phyloP scores from a whole-genome alignment of 2,888 invertebrate species.

The Pseudococcus longispinus region DNA sequence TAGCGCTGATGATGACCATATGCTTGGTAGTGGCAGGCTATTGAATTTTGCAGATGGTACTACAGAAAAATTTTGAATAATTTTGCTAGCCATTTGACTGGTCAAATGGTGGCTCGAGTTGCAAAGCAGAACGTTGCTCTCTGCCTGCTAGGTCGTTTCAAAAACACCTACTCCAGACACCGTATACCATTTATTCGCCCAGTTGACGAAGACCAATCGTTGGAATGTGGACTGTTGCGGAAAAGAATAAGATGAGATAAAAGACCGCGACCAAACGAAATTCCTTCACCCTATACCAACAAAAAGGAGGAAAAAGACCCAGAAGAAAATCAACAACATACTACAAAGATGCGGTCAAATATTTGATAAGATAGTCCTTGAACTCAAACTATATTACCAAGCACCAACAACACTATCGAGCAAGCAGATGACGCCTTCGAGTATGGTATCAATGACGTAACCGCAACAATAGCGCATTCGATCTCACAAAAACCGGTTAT shows the following conservation, averaged over 20 bases:
- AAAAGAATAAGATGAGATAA: background rate
- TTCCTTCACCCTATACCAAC: background rate
- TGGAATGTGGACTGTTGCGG: background rate
- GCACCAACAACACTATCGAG: conserved; percentile 1
- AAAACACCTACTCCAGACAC: no score
- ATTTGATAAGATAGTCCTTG: conserved; percentile 33
- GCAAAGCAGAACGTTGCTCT: no score
- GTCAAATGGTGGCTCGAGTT: no score
- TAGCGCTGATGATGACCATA: background rate
- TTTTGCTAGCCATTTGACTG: no score
- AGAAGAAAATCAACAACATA: background rate
- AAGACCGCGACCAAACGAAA: background rate
- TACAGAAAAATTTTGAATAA: no score
- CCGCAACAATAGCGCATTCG: conserved; percentile 32
- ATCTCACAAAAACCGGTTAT: conserved; percentile 28
- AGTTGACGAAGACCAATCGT: background rate
- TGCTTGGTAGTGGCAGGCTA: background rate
- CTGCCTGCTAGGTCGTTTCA: no score
- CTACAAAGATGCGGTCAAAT: background rate
- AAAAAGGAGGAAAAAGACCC: background rate
- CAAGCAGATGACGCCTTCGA: conserved; percentile 22
- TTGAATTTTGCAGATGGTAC: background rate
- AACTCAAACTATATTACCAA: conserved; percentile 12
- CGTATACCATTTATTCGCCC: no score
- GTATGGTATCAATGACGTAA: conserved; percentile 25